Evolutionary conservation across 1,140 invertebrate species (phyloP).

Genomic region (Bathynomus jamesi): DNA sequence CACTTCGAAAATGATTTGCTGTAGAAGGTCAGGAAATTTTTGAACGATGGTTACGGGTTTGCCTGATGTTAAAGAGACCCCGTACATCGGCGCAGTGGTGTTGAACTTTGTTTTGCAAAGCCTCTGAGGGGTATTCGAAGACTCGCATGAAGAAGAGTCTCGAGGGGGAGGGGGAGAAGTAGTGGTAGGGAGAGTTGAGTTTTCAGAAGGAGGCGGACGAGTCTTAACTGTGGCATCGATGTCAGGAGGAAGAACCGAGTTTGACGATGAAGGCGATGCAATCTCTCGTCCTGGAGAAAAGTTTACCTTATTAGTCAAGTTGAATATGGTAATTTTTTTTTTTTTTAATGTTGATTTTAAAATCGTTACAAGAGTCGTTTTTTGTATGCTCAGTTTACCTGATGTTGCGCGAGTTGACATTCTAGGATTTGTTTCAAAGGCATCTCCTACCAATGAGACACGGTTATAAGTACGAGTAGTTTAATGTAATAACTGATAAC

Average conservation of each 20-base stretch:
- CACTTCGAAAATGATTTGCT: conserved; percentile 86
- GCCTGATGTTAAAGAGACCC: conserved; percentile 79
- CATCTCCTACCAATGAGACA: too few species aligned
- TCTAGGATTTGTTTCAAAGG: too few species aligned
- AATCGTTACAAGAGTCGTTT: too few species aligned
- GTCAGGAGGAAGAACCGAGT: background rate
- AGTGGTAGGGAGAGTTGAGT: background rate
- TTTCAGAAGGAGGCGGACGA: background rate
- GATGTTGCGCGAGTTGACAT: too few species aligned
- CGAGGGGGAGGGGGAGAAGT: background rate
- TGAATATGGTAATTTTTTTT: too few species aligned
- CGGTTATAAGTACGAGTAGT: too few species aligned
- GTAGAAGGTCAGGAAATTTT: conserved; percentile 85
- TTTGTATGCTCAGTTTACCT: too few species aligned
- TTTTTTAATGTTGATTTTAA: too few species aligned
- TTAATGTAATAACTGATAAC: too few species aligned
- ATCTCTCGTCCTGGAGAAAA: background rate
- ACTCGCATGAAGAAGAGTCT: background rate
- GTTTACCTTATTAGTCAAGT: too few species aligned
- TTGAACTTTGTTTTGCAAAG: conserved; percentile 81
- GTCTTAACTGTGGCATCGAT: background rate
- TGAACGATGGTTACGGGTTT: conserved; percentile 88
- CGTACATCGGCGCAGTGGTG: conserved; percentile 86
- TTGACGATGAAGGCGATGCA: background rate
- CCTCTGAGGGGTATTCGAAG: conserved; percentile 52